Evolutionary conservation across 2,888 invertebrate genomes (phyloP).

Genomic region (Blastobasis lacticolella): DNA sequence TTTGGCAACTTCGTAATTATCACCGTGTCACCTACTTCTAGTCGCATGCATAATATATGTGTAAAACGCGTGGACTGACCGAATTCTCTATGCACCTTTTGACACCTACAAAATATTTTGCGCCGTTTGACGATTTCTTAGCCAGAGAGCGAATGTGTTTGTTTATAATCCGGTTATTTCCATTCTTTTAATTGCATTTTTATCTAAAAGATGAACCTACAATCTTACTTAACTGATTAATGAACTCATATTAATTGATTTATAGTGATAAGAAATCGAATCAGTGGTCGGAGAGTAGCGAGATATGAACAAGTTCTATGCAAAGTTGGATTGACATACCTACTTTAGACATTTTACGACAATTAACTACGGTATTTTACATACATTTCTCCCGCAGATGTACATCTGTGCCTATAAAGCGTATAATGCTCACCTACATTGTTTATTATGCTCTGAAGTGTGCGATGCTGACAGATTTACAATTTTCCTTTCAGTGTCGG

Average conservation of each 20-base stretch:
- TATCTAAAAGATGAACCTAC: too few relatives aligned
- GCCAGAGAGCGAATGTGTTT: too few relatives aligned
- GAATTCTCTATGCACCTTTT: constrained; percentile 6
- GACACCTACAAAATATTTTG: constrained; percentile 5
- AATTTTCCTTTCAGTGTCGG: neutral
- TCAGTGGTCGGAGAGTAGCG: too few relatives aligned
- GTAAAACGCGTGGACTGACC: neutral
- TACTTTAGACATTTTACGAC: neutral
- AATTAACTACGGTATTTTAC: neutral
- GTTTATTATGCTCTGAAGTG: neutral
- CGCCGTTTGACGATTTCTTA: neutral
- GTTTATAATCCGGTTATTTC: too few relatives aligned
- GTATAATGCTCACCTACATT: neutral
- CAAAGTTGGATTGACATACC: neutral
- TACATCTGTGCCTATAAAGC: too few relatives aligned
- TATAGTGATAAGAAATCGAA: too few relatives aligned
- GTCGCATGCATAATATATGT: too few relatives aligned
- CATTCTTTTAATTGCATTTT: too few relatives aligned
- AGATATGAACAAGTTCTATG: constrained; percentile 2
- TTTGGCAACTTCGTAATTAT: too few relatives aligned
- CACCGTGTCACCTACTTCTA: too few relatives aligned
- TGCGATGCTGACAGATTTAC: neutral
- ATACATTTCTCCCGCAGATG: neutral
- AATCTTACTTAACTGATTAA: too few relatives aligned
- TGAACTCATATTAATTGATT: too few relatives aligned